These are phyloP conservation scores for Psittacula derbiana DNA, from an alignment of 2,797 vertebrate genomes.

Conservation along the genomic window DNA sequence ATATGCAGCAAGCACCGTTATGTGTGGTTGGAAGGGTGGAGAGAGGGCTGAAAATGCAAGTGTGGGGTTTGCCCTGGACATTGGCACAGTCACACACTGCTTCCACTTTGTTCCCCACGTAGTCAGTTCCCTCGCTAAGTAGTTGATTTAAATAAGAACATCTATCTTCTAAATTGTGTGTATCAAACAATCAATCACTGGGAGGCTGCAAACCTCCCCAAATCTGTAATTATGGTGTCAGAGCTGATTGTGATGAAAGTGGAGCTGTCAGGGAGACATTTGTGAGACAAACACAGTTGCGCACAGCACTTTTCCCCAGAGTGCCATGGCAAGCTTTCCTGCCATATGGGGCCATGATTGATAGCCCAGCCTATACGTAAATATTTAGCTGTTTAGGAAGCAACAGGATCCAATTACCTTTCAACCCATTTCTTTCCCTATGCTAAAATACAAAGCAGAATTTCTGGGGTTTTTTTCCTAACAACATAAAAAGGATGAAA, in stretches of 20 bases:
- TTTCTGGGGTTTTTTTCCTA: neutral
- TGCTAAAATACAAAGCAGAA: neutral
- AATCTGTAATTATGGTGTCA: conserved; percentile 76
- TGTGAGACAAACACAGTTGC: conserved; percentile 61
- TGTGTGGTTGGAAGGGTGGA: neutral
- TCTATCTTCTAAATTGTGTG: conserved; percentile 73
- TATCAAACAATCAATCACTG: conserved; percentile 74
- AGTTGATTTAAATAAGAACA: conserved; percentile 67
- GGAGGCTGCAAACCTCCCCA: conserved; percentile 63
- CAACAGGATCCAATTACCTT: conserved; percentile 68
- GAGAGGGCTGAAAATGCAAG: neutral
- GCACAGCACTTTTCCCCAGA: conserved; percentile 45
- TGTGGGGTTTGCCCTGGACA: fast-evolving
- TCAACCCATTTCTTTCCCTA: conserved; percentile 32
- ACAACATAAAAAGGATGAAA: neutral
- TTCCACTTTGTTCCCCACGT: neutral
- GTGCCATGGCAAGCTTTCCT: conserved; percentile 43
- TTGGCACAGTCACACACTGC: neutral
- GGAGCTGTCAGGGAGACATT: conserved; percentile 71
- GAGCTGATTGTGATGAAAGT: conserved; percentile 73
- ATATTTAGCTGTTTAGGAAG: conserved; percentile 71
- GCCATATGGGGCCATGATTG: conserved; percentile 64
- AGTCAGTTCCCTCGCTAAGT: neutral
- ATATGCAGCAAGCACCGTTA: neutral
- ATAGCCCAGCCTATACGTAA: conserved; percentile 62